These are phyloP conservation scores for Diplolepis rosae DNA, from an alignment of 2,888 invertebrate genomes.

Conservation along the genomic window DNA sequence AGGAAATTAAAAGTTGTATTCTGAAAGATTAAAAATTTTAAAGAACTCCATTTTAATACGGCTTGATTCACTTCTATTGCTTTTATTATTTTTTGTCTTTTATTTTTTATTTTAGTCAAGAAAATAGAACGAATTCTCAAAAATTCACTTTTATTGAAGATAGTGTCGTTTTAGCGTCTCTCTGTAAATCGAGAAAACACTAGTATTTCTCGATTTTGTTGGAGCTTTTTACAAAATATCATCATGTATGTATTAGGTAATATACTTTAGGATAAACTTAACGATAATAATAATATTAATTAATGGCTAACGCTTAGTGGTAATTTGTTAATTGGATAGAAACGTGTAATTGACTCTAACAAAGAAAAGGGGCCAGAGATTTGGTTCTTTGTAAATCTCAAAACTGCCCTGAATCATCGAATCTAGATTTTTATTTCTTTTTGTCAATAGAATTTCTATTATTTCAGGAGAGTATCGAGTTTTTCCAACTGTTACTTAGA, in stretches of 20 bases:
- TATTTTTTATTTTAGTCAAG: too few relatives aligned
- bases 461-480: not conserved
- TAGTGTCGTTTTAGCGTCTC: conserved; percentile 22
- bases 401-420: conserved; percentile 23
- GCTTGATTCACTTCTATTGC: not conserved
- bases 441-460: not conserved
- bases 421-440: not conserved
- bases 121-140: not conserved
- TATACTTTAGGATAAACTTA: conserved; percentile 67
- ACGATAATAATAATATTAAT: conserved; percentile 60
- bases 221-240: conserved; percentile 64
- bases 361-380: conserved; percentile 28
- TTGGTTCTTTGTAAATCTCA: conserved; percentile 33
- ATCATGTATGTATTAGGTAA: conserved; percentile 67
- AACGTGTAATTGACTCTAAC: conserved; percentile 49
- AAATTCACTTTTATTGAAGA: conserved; percentile 19
- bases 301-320: conserved; percentile 64
- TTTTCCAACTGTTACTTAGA: conserved; percentile 3
- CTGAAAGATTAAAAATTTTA: not conserved
- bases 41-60: not conserved
- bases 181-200: conserved; percentile 8
- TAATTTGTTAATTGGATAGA: conserved; percentile 57
- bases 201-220: conserved; percentile 41
- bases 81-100: not conserved
- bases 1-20: not conserved